A percentile compares a stretch with the other conserved stretches of the same genome.
Conservation (phyloP, 1,140 invertebrate species). For the Tigriopus japonicus region DNA sequence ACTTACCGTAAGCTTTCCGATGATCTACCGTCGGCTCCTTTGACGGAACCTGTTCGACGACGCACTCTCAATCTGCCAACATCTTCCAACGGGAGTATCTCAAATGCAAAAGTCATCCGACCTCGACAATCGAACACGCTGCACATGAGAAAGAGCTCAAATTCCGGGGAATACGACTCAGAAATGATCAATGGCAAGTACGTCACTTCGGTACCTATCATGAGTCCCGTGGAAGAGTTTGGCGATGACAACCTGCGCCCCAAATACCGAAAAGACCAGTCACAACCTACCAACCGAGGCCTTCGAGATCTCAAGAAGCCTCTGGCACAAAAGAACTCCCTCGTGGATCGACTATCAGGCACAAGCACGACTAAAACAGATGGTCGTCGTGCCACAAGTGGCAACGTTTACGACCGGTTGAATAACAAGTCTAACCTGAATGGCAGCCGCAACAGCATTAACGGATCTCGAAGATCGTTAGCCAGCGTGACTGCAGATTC, state of each 20-base stretch:
- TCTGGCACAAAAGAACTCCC: background rate
- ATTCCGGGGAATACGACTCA: slow-evolving; percentile 11
- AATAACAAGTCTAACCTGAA: background rate
- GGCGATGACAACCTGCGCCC: slow-evolving; percentile 5
- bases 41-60: background rate
- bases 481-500: background rate
- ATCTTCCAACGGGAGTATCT: background rate
- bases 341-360: slow-evolving; percentile 9
- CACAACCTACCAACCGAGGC: background rate
- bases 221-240: background rate
- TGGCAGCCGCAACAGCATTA: background rate
- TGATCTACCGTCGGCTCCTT: background rate
- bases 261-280: background rate
- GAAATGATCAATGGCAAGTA: slow-evolving; percentile 12
- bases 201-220: slow-evolving; percentile 13
- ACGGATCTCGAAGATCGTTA: background rate
- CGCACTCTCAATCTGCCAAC: background rate
- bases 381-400: background rate
- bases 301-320: slow-evolving; percentile 5
- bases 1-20: background rate
- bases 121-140: background rate
- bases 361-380: background rate
- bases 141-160: background rate
- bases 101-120: background rate
- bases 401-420: slow-evolving; percentile 12